Conservation (phyloP, 2,888 invertebrate genomes). For the Tubulanus polymorphus region DNA sequence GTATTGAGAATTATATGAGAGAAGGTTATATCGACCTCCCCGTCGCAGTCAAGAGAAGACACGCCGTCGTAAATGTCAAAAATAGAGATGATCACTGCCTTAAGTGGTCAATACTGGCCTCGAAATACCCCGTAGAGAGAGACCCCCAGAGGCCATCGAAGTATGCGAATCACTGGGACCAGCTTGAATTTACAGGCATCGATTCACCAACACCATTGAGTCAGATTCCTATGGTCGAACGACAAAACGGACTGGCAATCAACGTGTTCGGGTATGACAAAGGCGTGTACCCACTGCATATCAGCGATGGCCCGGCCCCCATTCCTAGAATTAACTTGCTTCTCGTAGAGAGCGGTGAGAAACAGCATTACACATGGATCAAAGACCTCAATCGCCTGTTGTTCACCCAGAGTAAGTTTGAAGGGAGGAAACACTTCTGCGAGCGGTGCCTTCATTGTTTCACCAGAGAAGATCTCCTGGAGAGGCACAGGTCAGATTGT, state of each 20-base stretch:
- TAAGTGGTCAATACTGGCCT: conserved; percentile 1
- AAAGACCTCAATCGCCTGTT: conserved; percentile 10
- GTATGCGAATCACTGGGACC: conserved; percentile 1
- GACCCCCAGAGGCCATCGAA: not conserved
- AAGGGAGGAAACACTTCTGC: conserved; percentile 11
- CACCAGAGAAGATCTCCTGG: conserved; percentile 10
- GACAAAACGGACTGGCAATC: conserved; percentile 12
- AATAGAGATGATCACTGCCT: conserved; percentile 16
- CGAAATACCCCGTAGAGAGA: not conserved
- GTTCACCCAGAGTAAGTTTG: conserved; percentile 2
- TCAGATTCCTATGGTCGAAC: conserved; percentile 8
- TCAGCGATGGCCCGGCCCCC: not conserved
- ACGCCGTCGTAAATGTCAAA: conserved; percentile 12
- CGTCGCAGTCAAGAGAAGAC: conserved; percentile 8
- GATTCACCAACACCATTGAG: conserved; percentile 10
- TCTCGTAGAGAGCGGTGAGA: conserved; percentile 11
- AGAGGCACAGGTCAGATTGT: conserved; percentile 15
- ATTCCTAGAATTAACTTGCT: conserved; percentile 7
- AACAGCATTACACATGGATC: conserved; percentile 15
- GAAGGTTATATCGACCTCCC: conserved; percentile 14
- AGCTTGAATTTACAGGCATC: conserved; percentile 8
- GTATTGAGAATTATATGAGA: conserved; percentile 9
- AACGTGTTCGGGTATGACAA: conserved; percentile 14
- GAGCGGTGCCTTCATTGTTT: conserved; percentile 15
- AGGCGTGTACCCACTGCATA: conserved; percentile 1